These are phyloP conservation scores for Archocentrus centrarchus DNA, from an alignment of 2,113 vertebrate species.

Conservation along the genomic window DNA sequence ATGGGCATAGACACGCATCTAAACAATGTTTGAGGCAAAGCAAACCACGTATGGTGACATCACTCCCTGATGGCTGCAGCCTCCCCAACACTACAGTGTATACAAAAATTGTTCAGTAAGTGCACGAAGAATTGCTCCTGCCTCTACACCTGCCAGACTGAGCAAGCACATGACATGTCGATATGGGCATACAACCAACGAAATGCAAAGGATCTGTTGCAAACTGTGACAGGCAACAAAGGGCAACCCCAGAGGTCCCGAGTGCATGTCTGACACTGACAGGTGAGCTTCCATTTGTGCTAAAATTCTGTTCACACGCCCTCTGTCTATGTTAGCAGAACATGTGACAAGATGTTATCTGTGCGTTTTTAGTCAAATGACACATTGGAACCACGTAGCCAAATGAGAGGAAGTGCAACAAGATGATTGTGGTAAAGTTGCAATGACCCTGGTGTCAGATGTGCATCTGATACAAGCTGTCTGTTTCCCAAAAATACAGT, in stretches of 20 bases:
- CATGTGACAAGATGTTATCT: neutral
- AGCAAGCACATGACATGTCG: too few species aligned
- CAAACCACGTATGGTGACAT: neutral
- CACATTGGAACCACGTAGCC: neutral
- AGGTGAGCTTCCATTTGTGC: neutral
- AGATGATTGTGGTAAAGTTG: rapidly evolving
- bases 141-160: neutral
- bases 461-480: neutral
- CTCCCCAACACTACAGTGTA: too few species aligned
- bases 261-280: neutral
- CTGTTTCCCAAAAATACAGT: neutral
- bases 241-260: neutral
- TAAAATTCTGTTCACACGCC: neutral
- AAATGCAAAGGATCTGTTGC: neutral
- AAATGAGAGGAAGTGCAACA: neutral
- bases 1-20: neutral
- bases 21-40: neutral
- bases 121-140: neutral
- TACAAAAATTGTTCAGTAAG: too few species aligned
- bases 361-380: neutral
- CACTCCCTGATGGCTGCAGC: neutral
- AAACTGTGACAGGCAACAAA: neutral
- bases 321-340: neutral
- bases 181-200: too few species aligned
- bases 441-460: neutral